Percentiles rank a stretch among this genome's conserved stretches.
phyloP scores from a whole-genome alignment of 2,888 invertebrate genomes.

The Galerucella pusilla region DNA sequence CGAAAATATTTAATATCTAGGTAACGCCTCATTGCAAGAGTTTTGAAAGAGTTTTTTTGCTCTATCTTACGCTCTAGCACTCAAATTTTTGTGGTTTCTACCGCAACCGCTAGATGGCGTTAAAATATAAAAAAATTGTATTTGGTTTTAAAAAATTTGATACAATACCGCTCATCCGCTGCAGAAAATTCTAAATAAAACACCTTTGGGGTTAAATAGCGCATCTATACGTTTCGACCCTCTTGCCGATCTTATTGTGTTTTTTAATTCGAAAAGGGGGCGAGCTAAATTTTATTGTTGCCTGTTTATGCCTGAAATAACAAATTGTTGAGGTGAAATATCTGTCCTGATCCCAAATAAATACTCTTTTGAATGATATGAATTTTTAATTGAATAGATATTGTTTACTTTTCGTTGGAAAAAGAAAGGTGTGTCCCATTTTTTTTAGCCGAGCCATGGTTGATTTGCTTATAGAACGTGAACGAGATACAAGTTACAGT shows the following conservation, averaged over 20 bases:
- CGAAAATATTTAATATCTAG: too few species aligned
- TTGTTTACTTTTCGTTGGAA: neutral
- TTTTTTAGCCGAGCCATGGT: neutral
- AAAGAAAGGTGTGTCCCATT: neutral
- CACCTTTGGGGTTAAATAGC: neutral
- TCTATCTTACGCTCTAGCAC: too few species aligned
- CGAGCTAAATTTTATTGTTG: conserved; percentile 4
- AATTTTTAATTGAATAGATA: conserved; percentile 22
- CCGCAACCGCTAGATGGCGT: too few species aligned
- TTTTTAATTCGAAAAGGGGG: conserved; percentile 7
- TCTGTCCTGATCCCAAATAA: conserved; percentile 24
- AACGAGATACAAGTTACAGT: too few species aligned
- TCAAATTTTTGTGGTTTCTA: too few species aligned
- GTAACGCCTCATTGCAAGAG: too few species aligned
- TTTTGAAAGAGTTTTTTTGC: too few species aligned
- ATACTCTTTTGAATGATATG: conserved; percentile 25
- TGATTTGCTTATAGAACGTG: neutral
- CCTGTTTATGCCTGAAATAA: conserved; percentile 26
- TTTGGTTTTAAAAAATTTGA: too few species aligned
- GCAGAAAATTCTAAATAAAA: neutral
- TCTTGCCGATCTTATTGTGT: neutral
- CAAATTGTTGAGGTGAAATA: conserved; percentile 31
- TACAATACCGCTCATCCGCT: neutral
- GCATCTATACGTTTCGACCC: neutral
- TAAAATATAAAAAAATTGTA: too few species aligned